phyloP scores from a whole-genome alignment of 2,888 invertebrate genomes.

The Calameuta filiformis region DNA sequence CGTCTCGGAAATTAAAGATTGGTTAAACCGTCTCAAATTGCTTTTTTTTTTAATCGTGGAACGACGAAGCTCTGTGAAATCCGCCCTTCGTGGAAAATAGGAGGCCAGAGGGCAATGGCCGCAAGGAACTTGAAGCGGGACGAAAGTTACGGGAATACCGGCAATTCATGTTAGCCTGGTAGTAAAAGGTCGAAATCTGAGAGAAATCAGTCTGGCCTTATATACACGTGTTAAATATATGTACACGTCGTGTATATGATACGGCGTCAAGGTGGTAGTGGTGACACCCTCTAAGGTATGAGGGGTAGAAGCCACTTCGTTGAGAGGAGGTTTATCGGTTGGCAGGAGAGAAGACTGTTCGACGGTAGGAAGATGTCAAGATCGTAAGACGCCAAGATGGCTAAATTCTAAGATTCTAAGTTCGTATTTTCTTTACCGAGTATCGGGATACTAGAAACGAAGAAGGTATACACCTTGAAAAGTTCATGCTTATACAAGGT shows the following conservation, averaged over 20 bases:
- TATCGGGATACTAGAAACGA: not conserved
- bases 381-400: not conserved
- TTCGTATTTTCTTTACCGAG: not conserved
- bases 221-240: not conserved
- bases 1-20: not conserved
- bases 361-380: not conserved
- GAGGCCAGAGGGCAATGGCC: not conserved
- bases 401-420: not conserved
- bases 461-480: not conserved
- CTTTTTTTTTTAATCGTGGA: not conserved
- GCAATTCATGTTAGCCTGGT: not conserved
- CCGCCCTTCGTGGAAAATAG: not conserved
- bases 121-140: not conserved
- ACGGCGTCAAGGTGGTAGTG: not conserved
- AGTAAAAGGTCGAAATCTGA: not conserved
- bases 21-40: not conserved
- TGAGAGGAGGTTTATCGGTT: not conserved
- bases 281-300: not conserved
- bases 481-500: constrained; percentile 5
- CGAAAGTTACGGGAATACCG: not conserved
- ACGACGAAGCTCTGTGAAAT: not conserved
- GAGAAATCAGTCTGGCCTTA: not conserved
- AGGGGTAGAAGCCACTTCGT: not conserved
- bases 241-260: not conserved
- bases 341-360: not conserved